These are phyloP conservation scores for Mormyrops boulengeri DNA, from an alignment of 2,797 vertebrate genomes.

Conservation along the genomic window DNA sequence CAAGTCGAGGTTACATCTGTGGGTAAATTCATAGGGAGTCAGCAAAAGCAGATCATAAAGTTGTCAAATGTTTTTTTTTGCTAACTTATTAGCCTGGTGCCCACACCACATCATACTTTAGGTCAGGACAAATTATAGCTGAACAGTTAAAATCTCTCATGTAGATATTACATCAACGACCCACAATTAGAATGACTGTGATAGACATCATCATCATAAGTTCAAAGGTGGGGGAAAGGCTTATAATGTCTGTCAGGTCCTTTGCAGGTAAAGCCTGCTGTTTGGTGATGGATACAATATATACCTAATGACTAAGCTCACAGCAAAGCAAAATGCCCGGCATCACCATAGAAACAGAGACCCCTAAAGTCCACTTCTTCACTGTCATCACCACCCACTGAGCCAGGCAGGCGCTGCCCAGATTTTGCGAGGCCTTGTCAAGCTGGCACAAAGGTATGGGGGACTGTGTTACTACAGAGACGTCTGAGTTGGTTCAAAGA, in stretches of 20 bases:
- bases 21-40: background rate
- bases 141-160: background rate
- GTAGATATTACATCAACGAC: background rate
- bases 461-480: background rate
- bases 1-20: background rate
- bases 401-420: background rate
- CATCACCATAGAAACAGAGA: slow-evolving; percentile 17
- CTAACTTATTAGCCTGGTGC: background rate
- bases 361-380: background rate
- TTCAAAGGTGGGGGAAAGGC: background rate
- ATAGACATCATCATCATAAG: background rate
- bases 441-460: background rate
- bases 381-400: background rate
- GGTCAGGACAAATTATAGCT: background rate
- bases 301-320: background rate
- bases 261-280: background rate
- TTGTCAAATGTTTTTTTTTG: background rate
- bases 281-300: background rate
- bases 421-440: background rate
- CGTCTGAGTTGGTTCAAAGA: background rate
- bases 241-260: background rate
- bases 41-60: background rate
- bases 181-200: background rate
- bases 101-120: background rate
- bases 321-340: background rate